Evolutionary conservation across 2,888 invertebrate species (phyloP).

Genomic region (Clunio marinus): DNA sequence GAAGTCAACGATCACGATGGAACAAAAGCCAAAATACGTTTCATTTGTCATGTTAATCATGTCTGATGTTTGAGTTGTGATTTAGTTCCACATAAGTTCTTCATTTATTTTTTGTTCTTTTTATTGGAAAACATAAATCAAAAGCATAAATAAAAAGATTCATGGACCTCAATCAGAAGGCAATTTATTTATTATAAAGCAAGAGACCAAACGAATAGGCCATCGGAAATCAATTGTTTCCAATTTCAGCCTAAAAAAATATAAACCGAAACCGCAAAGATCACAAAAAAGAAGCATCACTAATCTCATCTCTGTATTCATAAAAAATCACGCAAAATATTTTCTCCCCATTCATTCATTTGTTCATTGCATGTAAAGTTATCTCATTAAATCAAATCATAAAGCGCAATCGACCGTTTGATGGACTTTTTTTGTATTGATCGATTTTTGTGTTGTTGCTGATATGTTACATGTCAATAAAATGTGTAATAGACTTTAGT

Average conservation of each 20-base stretch:
- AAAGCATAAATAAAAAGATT: background rate
- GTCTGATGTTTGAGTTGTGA: background rate
- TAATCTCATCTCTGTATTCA: constrained; percentile 4
- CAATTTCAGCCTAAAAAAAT: constrained; percentile 21
- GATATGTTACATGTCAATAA: constrained; percentile 35
- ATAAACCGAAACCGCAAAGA: background rate
- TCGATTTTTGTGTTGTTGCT: constrained; percentile 7
- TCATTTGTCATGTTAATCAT: constrained; percentile 37
- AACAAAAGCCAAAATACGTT: background rate
- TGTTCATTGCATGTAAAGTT: background rate
- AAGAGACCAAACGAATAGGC: constrained; percentile 6
- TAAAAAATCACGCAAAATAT: constrained; percentile 26
- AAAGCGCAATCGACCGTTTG: constrained; percentile 32
- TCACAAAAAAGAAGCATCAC: constrained; percentile 6
- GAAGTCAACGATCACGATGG: constrained; percentile 14
- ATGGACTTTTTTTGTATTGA: constrained; percentile 12
- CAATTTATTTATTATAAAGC: background rate
- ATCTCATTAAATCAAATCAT: constrained; percentile 12
- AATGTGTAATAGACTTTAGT: background rate
- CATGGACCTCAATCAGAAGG: constrained; percentile 3
- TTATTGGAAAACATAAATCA: constrained; percentile 21
- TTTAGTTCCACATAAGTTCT: constrained; percentile 11
- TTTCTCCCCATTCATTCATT: background rate
- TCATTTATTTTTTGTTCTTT: no score
- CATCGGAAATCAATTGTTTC: no score